Base-by-base conservation (phyloP, 2,797 vertebrate species). In the Emydoidea blandingii region DNA sequence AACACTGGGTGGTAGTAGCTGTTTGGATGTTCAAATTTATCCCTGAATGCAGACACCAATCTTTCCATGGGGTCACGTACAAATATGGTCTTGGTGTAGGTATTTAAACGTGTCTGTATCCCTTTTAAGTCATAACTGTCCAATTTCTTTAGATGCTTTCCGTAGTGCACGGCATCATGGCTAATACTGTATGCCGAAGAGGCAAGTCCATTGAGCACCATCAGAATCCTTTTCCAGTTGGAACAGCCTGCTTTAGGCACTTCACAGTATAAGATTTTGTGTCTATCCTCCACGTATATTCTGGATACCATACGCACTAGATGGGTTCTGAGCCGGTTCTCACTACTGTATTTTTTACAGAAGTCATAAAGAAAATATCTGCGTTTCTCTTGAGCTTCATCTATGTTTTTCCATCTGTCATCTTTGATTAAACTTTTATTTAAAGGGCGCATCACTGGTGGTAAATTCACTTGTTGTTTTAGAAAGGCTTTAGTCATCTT, bases 1-100 rank as follows among this genome's bases (percentile, higher is more conserved):
- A 98, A 98, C 7, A 98, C 97, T 0, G 98, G 98, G 52, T 98
- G 98, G 84, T 98, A 98, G 29, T 98, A 98, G 88, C 96, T 98
- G 92, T 98, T 98, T 15, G 98, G 97, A 57, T 98, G 98, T 86
- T 98, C 98, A 90, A 98, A 98, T 90, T 98, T 98, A 96, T 98
- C 98, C 86, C 98, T 97, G 94, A 98, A 98, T 37, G 98, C 98
- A 18, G 98, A 98, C 27, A 98, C 98, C 92, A 98, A 95, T 88
- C 98, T 98, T 96, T 98, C 98, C 98, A 98, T 96, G 37, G 98
- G 98, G 83, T 98, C 98, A 74, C 98, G 98, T 50, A 98, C 98
- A 96, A 98, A 98, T 85, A 98, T 90, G 50, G 97, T 87, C 95
- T 98, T 98, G 83, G 98, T 98, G 87, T 98, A 98, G 0, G 81